These are phyloP conservation scores for Cerastoderma edule DNA, from an alignment of 2,888 invertebrate species.

Conservation along the genomic window DNA sequence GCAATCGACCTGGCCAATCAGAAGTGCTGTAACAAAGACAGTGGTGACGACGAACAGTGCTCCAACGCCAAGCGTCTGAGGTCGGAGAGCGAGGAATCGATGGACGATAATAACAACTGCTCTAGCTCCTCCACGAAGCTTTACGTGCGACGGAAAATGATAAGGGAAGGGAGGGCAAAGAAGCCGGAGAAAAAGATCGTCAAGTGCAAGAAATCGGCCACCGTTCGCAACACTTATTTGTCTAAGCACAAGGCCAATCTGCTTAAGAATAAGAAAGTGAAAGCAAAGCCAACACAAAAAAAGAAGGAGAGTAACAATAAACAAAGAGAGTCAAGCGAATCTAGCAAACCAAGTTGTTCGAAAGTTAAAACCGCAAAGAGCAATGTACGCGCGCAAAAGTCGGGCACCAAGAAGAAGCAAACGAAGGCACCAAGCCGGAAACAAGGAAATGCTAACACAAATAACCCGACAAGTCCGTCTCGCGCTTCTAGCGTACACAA, in stretches of 20 bases:
- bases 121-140: background rate
- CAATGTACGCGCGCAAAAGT: background rate
- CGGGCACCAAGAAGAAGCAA: background rate
- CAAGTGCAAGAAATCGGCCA: background rate
- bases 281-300: background rate
- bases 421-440: background rate
- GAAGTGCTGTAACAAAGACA: background rate
- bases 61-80: background rate
- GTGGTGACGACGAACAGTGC: background rate
- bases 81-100: background rate
- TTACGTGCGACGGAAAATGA: background rate
- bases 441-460: too few relatives aligned
- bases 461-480: too few relatives aligned
- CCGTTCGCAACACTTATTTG: background rate
- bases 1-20: background rate
- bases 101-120: background rate
- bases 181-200: background rate
- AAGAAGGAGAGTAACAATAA: background rate
- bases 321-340: too few relatives aligned
- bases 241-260: background rate
- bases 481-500: background rate
- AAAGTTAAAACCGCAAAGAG: background rate
- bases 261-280: background rate
- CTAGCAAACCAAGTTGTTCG: background rate
- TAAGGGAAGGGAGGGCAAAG: background rate